These are phyloP conservation scores for Syndactyla subalaris DNA, from an alignment of 2,797 vertebrate genomes.

Conservation along the genomic window DNA sequence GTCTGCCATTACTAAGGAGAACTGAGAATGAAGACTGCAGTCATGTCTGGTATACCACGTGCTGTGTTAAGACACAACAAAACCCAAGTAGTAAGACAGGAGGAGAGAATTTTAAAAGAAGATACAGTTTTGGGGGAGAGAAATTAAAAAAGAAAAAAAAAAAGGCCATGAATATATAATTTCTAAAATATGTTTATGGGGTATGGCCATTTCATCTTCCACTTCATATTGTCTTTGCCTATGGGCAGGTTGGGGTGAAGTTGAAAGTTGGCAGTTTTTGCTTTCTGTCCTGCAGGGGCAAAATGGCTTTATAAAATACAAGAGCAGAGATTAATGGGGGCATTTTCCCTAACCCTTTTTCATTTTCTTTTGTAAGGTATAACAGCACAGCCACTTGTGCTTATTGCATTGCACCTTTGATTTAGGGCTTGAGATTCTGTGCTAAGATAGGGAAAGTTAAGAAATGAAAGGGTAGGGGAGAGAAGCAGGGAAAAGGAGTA, in stretches of 20 bases:
- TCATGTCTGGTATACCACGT: no score
- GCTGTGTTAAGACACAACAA: background rate
- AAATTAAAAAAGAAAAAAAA: background rate
- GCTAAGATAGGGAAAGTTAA: background rate
- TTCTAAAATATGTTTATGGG: background rate
- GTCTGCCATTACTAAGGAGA: background rate
- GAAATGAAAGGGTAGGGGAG: background rate
- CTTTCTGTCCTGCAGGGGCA: background rate
- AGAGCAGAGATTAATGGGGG: background rate
- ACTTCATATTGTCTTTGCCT: background rate
- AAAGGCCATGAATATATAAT: background rate
- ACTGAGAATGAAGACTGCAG: background rate
- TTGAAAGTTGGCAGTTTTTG: background rate
- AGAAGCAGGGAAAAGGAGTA: background rate
- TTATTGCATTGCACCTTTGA: background rate
- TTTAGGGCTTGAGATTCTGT: background rate
- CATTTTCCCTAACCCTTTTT: background rate
- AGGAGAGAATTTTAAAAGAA: background rate
- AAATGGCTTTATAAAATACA: background rate
- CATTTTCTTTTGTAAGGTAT: constrained; percentile 3
- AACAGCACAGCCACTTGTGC: background rate
- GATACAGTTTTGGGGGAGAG: background rate
- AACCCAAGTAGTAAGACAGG: background rate
- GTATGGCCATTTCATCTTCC: background rate
- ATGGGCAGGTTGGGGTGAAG: background rate